These are phyloP conservation scores for Andrena hattorfiana DNA, from an alignment of 2,888 invertebrate species.

Conservation along the genomic window DNA sequence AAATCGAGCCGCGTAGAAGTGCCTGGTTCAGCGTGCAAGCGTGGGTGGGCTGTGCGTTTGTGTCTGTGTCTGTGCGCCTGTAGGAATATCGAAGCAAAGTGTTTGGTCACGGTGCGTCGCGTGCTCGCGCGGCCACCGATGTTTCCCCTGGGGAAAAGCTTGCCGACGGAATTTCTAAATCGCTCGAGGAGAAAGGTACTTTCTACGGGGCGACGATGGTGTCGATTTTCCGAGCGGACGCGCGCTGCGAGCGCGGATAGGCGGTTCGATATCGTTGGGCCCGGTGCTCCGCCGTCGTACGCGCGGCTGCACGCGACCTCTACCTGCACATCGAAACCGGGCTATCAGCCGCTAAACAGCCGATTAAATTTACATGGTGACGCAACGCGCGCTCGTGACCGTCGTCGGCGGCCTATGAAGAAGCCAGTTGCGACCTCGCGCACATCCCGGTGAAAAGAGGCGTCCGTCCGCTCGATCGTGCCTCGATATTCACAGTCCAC, in stretches of 20 bases:
- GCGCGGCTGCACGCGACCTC: conserved; percentile 53
- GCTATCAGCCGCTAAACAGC: conserved; percentile 61
- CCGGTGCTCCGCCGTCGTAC: not conserved
- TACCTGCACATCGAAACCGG: conserved; percentile 38
- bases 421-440: conserved; percentile 52
- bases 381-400: conserved; percentile 61
- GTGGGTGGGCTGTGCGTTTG: not conserved
- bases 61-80: not conserved
- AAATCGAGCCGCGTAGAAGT: not conserved
- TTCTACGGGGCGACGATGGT: conserved; percentile 37
- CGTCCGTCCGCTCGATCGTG: conserved; percentile 24
- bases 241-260: not conserved
- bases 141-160: conserved; percentile 45
- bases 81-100: not conserved
- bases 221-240: conserved; percentile 27
- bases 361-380: conserved; percentile 73
- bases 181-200: conserved; percentile 56
- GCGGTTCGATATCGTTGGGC: conserved; percentile 34
- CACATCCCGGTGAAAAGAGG: conserved; percentile 36
- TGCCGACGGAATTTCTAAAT: conserved; percentile 57
- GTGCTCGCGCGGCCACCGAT: conserved; percentile 37
- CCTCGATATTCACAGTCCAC: not conserved
- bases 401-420: conserved; percentile 38
- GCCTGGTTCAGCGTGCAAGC: too few species aligned
- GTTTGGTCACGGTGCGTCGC: conserved; percentile 48